A percentile compares a stretch with the other conserved stretches of the same genome.
Evolutionary conservation across 2,888 invertebrate genomes (phyloP).

Genomic region (Octodonta nipae): DNA sequence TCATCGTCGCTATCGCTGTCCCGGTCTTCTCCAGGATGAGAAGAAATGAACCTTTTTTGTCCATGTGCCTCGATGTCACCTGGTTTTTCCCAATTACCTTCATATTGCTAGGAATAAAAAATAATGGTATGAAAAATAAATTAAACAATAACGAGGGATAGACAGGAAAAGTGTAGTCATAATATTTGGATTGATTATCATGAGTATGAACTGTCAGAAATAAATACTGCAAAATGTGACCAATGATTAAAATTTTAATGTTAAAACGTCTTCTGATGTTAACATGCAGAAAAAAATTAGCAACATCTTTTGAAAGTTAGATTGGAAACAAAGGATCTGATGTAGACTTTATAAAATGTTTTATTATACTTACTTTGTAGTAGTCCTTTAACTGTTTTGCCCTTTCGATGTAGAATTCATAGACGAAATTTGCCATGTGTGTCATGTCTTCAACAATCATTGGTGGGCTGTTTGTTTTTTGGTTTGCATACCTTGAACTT

Average conservation of each 20-base stretch:
- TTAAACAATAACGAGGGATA: no score
- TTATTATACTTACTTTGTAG: conserved; percentile 31
- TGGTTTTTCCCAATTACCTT: conserved; percentile 47
- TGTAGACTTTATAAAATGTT: not conserved
- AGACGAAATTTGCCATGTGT: conserved; percentile 90
- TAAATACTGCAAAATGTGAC: no score
- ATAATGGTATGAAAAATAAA: no score
- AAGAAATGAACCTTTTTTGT: conserved; percentile 46
- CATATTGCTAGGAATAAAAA: conserved; percentile 31
- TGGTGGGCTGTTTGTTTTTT: conserved; percentile 35
- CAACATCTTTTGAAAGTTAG: no score
- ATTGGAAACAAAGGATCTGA: no score
- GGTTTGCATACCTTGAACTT: conserved; percentile 37
- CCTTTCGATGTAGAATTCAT: conserved; percentile 74
- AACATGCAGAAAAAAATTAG: no score
- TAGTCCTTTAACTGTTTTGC: conserved; percentile 49
- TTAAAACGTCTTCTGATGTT: no score
- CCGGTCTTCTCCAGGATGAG: conserved; percentile 53
- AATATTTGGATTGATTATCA: no score
- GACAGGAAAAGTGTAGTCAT: no score
- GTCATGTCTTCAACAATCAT: conserved; percentile 74
- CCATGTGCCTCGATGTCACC: conserved; percentile 42
- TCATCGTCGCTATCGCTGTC: conserved; percentile 43
- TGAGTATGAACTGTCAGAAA: no score
- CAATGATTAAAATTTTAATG: no score